Conservation (phyloP, 2,888 invertebrate genomes). For the Rhodophaea formosa region DNA sequence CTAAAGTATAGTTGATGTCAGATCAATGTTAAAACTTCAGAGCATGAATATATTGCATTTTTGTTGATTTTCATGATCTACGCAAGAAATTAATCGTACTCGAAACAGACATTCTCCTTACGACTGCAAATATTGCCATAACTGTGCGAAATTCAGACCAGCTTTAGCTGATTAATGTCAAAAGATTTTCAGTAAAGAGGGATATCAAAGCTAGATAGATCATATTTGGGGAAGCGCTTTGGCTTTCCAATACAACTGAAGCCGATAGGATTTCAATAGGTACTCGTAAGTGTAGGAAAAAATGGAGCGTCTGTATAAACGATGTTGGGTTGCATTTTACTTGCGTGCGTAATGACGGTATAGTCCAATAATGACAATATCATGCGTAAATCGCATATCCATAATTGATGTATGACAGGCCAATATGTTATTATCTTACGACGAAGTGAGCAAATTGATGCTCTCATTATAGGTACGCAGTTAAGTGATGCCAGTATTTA, state of each 20-base stretch:
- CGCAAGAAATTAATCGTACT: background rate
- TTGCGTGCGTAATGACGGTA: background rate
- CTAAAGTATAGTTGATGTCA: background rate
- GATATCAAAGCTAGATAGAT: no score
- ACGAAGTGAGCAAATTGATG: constrained; percentile 16
- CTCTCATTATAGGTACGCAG: background rate
- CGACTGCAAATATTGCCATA: no score
- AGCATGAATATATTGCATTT: background rate
- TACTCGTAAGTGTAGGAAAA: no score
- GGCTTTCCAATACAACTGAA: no score
- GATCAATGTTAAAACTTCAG: background rate
- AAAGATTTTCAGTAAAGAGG: no score
- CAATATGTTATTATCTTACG: background rate
- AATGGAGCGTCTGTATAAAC: no score
- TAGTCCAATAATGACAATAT: constrained; percentile 1
- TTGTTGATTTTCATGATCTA: background rate
- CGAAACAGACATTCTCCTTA: background rate
- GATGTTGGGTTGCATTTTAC: background rate
- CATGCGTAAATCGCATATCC: background rate
- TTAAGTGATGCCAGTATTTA: background rate
- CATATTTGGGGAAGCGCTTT: no score
- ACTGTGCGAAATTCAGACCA: no score
- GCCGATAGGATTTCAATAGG: no score
- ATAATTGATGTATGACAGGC: background rate
- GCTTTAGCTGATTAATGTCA: no score